phyloP scores from a whole-genome alignment of 2,797 vertebrate species.

The Gambusia yucatana region DNA sequence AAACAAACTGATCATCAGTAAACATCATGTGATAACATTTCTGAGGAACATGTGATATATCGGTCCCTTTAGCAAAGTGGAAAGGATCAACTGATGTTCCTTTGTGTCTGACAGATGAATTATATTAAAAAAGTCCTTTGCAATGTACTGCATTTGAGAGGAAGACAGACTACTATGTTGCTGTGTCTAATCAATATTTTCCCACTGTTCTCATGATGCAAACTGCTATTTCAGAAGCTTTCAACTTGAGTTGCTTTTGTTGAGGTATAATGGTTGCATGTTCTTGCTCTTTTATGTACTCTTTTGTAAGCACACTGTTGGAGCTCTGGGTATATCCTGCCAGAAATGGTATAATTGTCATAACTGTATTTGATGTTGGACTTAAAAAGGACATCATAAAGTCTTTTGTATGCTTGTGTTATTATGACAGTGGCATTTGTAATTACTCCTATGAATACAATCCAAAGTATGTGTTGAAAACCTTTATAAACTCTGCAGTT shows the following conservation, averaged over 20 bases:
- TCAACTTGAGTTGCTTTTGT: conserved; percentile 39
- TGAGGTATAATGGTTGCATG: conserved; percentile 42
- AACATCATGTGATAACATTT: conserved; percentile 67
- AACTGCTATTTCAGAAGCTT: conserved; percentile 16
- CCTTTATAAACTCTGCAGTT: conserved; percentile 8
- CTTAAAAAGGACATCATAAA: conserved; percentile 14
- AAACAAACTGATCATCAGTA: conserved; percentile 66
- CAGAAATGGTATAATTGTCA: conserved; percentile 28
- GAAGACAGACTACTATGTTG: conserved; percentile 1
- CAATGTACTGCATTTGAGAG: neutral
- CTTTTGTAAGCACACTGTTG: conserved; percentile 15
- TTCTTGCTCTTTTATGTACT: conserved; percentile 25
- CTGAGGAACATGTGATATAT: conserved; percentile 63
- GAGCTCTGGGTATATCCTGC: conserved; percentile 15
- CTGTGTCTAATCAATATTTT: conserved; percentile 18
- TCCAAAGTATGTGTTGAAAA: conserved; percentile 1
- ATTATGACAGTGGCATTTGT: conserved; percentile 17
- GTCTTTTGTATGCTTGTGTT: conserved; percentile 18
- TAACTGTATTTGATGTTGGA: conserved; percentile 25
- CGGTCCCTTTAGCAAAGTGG: conserved; percentile 33
- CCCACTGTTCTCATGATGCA: conserved; percentile 12
- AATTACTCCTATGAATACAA: conserved; percentile 9
- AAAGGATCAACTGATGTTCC: conserved; percentile 22
- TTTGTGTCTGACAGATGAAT: conserved; percentile 35
- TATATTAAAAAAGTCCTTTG: conserved; percentile 9